Evolutionary conservation across 2,797 vertebrate genomes (phyloP).

Genomic region (Diplodus sargus): DNA sequence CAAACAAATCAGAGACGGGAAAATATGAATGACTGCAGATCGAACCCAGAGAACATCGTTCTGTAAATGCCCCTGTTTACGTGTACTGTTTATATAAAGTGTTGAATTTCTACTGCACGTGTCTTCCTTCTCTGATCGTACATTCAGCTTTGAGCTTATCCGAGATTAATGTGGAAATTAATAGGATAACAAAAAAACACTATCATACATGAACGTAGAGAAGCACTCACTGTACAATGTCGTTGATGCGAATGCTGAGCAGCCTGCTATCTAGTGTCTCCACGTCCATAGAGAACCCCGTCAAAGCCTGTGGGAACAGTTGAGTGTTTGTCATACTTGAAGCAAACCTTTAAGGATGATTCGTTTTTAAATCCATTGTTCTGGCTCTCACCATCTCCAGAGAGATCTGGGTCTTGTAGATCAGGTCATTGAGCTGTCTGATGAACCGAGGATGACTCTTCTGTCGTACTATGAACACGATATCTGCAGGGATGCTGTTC

Average conservation of each 20-base stretch:
- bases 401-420: slow-evolving; percentile 84
- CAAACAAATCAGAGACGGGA: slow-evolving; percentile 41
- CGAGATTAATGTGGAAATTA: background rate
- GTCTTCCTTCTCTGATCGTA: background rate
- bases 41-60: background rate
- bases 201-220: background rate
- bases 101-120: background rate
- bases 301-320: slow-evolving; percentile 87
- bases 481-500: slow-evolving; percentile 92
- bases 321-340: background rate
- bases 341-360: background rate
- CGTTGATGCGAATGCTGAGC: slow-evolving; percentile 92
- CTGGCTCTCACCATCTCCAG: slow-evolving; percentile 88
- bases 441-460: slow-evolving; percentile 89
- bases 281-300: slow-evolving; percentile 90
- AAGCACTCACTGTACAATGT: slow-evolving; percentile 92
- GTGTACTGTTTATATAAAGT: slow-evolving; percentile 11
- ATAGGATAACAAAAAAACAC: background rate
- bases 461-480: slow-evolving; percentile 92
- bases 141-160: background rate
- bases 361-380: background rate
- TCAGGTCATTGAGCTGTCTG: slow-evolving; percentile 84
- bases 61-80: background rate
- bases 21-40: background rate
- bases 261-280: slow-evolving; percentile 91